These are phyloP conservation scores for Octodonta nipae DNA, from an alignment of 2,888 invertebrate species.

Conservation along the genomic window DNA sequence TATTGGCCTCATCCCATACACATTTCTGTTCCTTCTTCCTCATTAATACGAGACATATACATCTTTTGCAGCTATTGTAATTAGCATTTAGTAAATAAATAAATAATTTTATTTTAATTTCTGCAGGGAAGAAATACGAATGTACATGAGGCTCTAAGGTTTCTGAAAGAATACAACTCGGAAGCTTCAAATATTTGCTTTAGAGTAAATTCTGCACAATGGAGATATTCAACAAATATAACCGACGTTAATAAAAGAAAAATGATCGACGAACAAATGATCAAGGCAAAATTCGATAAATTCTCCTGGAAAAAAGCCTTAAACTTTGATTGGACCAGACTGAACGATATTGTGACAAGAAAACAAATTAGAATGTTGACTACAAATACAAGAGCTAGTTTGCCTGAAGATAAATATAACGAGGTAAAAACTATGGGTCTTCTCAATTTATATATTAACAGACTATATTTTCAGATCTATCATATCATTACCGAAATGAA, in stretches of 20 bases:
- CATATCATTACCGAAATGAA: slow-evolving; percentile 66
- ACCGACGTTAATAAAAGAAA: slow-evolving; percentile 55
- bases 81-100: too few relatives aligned
- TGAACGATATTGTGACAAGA: slow-evolving; percentile 51
- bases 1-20: too few relatives aligned
- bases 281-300: slow-evolving; percentile 60
- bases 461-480: slow-evolving; percentile 45
- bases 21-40: too few relatives aligned
- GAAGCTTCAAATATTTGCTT: slow-evolving; percentile 63
- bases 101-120: neutral
- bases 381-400: slow-evolving; percentile 56
- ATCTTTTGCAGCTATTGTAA: too few relatives aligned
- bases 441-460: slow-evolving; percentile 4
- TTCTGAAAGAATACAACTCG: slow-evolving; percentile 56
- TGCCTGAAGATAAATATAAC: slow-evolving; percentile 58
- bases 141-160: slow-evolving; percentile 54
- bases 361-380: slow-evolving; percentile 59
- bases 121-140: slow-evolving; percentile 51
- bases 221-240: slow-evolving; percentile 65
- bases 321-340: slow-evolving; percentile 52
- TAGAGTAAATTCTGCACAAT: slow-evolving; percentile 55
- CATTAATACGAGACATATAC: too few relatives aligned
- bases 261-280: slow-evolving; percentile 58
- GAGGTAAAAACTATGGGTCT: slow-evolving; percentile 49
- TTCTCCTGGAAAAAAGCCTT: slow-evolving; percentile 61